These are phyloP conservation scores for Sinodicranocentrus sp. DNA, from an alignment of 2,888 invertebrate genomes.

Conservation along the genomic window DNA sequence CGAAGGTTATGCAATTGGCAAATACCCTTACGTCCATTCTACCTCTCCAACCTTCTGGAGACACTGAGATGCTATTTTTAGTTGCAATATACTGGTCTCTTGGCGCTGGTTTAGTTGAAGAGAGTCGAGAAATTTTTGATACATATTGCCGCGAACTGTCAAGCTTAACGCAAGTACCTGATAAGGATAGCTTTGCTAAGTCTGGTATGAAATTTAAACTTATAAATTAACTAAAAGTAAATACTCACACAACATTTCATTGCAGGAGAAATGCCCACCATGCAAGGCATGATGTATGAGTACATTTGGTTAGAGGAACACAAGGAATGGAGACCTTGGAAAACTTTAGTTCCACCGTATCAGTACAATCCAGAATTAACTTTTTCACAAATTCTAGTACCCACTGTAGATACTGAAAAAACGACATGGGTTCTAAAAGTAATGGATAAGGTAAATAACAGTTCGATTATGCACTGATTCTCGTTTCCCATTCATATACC, in stretches of 20 bases:
- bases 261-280: conserved; percentile 86
- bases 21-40: conserved; percentile 87
- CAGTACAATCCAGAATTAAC: conserved; percentile 84
- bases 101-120: conserved; percentile 87
- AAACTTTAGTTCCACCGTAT: conserved; percentile 87
- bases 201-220: conserved; percentile 28
- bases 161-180: conserved; percentile 85
- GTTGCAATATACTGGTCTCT: conserved; percentile 90
- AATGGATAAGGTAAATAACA: conserved; percentile 86
- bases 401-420: conserved; percentile 91
- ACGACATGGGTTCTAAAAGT: conserved; percentile 88
- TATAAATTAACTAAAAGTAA: background rate
- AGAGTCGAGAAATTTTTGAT: conserved; percentile 87
- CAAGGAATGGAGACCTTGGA: conserved; percentile 91
- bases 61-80: conserved; percentile 86
- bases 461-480: no score
- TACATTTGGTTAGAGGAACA: conserved; percentile 86
- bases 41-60: conserved; percentile 77
- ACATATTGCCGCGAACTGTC: conserved; percentile 87
- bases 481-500: no score
- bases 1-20: conserved; percentile 88
- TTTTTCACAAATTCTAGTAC: conserved; percentile 92
- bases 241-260: background rate
- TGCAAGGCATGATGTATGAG: conserved; percentile 87
- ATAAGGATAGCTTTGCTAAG: conserved; percentile 78